Conservation (phyloP, 23 tunicate genomes). For the Clavelina lepadiformis region DNA sequence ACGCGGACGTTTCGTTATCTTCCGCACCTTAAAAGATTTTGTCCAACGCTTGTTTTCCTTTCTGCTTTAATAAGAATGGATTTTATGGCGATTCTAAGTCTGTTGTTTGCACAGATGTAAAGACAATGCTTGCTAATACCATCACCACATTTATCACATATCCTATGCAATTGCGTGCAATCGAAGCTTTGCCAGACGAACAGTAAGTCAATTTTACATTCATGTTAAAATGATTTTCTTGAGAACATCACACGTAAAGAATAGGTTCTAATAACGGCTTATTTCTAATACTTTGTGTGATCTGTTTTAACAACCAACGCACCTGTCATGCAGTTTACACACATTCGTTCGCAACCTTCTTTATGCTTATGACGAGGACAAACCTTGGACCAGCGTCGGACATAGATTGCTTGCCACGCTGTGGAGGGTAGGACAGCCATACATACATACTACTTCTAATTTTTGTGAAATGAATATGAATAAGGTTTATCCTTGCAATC, state of each 20-base stretch:
- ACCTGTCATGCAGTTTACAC: slow-evolving; percentile 20
- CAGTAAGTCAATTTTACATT: slow-evolving; percentile 36
- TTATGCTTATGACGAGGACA: slow-evolving; percentile 93
- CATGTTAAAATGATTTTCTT: background rate
- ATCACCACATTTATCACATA: slow-evolving; percentile 91
- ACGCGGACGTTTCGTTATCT: too few relatives aligned
- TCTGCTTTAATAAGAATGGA: too few relatives aligned
- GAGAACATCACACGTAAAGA: too few relatives aligned
- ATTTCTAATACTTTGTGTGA: too few relatives aligned
- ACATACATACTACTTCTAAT: background rate
- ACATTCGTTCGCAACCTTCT: slow-evolving; percentile 76
- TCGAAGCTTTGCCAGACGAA: slow-evolving; percentile 56
- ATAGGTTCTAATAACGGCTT: too few relatives aligned
- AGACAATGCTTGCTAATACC: slow-evolving; percentile 90
- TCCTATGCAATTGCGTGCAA: slow-evolving; percentile 66
- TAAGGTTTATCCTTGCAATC: background rate
- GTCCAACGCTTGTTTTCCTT: too few relatives aligned
- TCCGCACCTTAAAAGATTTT: too few relatives aligned
- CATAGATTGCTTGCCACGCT: slow-evolving; percentile 83
- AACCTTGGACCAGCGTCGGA: slow-evolving; percentile 96
- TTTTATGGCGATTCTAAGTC: too few relatives aligned
- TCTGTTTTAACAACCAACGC: background rate
- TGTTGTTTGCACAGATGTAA: slow-evolving; percentile 83
- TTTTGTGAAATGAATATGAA: background rate
- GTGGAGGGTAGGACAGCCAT: slow-evolving; percentile 73